Percentiles rank a stretch among this genome's conserved stretches.
Evolutionary conservation across 2,113 vertebrate genomes (phyloP).

Genomic region (Candoia aspera): DNA sequence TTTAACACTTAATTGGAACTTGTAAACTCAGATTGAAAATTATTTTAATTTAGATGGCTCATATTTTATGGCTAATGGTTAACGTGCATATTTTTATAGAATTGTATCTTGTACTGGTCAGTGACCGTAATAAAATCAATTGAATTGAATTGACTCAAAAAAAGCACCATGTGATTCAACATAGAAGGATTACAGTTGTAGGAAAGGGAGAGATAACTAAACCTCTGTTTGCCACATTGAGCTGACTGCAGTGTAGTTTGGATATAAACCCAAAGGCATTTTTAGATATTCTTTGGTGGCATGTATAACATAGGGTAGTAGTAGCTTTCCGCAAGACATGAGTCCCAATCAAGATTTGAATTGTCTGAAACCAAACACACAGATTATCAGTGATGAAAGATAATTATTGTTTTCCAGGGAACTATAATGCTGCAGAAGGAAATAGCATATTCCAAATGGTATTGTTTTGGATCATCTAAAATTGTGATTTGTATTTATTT

Average conservation of each 20-base stretch:
- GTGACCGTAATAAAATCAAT: no score
- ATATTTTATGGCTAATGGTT: no score
- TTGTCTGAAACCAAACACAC: not conserved
- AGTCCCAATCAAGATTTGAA: not conserved
- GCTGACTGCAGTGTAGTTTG: not conserved
- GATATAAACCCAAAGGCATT: not conserved
- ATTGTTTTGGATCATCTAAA: not conserved
- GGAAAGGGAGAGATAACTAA: not conserved
- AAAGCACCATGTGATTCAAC: not conserved
- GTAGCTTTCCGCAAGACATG: not conserved
- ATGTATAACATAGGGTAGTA: not conserved
- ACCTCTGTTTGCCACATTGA: not conserved
- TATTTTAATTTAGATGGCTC: no score
- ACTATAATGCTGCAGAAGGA: not conserved
- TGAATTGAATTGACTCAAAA: no score
- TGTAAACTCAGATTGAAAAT: no score
- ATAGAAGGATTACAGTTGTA: not conserved
- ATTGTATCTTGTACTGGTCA: no score
- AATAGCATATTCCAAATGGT: not conserved
- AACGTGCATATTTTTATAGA: no score
- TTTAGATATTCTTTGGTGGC: not conserved
- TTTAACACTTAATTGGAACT: no score
- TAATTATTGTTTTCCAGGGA: not conserved
- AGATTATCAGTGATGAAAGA: not conserved
- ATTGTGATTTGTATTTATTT: not conserved